Base-by-base conservation (phyloP, 2,113 vertebrate genomes). In the Aphyosemion australe region DNA sequence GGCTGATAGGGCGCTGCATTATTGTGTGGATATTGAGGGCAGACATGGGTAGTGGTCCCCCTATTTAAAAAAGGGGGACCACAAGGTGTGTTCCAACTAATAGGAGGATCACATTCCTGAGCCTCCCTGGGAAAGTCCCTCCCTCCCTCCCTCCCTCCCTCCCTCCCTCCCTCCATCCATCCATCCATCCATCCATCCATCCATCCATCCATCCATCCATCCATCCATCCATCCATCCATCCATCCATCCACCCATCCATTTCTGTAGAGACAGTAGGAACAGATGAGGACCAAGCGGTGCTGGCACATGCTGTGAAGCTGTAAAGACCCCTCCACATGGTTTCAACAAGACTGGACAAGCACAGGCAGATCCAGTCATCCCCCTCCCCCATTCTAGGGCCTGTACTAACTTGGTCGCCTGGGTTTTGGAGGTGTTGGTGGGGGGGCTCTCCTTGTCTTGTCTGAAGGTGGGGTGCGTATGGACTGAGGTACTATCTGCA, bases 341-440 rank as follows among this genome's bases (percentile, higher is more conserved):
- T 8, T 10, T 37, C 34, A 10, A 26, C 69, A 61, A 67, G 63
- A 72, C 78, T 80, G 87, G 86, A 82, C 64, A 70, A 87, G 78
- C 58, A 60, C 86, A 88, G 84, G 80, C 71, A 86, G 80, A 77
- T 83, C 85, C 15, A 74, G 66, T 53, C 49, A 57, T 50, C 34
- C 48, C 69, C 26, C 26, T 26, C 26, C 26, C 26, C 26, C 26
- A 6, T 1, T 39, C 39, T 80, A 66, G 48, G 18, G 85, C 82
- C 91, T 88, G n/a, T 93, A 94, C 94, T 94, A 93, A 95, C 82
- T 87, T 93, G 93, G 92, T 92, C 91, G 92, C 31, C 91, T 90
- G 79, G 93, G 92, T 93, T 94, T 94, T 80, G 94, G 94, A 47
- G 93, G 93, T 3, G 93, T 93, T 77, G 93, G 92, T 89, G 94